Base-by-base conservation (phyloP, 1,140 invertebrate species). In the Solenopsis fugax region DNA sequence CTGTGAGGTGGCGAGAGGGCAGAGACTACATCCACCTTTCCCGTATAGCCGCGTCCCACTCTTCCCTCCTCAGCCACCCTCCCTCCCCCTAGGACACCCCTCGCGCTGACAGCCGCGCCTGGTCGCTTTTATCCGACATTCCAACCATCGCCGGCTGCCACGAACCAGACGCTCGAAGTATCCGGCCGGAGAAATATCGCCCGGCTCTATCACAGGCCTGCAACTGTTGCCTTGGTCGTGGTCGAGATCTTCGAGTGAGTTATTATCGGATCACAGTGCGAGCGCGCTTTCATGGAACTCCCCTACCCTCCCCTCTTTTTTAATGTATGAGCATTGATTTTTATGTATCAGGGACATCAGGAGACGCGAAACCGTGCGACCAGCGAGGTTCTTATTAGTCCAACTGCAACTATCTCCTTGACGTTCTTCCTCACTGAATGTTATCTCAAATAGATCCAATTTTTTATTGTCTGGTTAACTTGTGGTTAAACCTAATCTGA, bases 1-100 rank as follows among this genome's bases (percentile, higher is more conserved):
- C 91, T 93, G 93, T 93, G 93, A 93, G 92, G 91, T 89, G 77
- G 34, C 34, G 91, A 93, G 91, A 93, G 90, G 89, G 90, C 89
- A 88, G 87, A 90, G 84, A 88, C 89, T 86, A 82, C 71, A 65
- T 73, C 69, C 71, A 37, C 87, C 60, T 73, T 75, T 21, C 62
- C 48, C 64, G 6, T 18, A 29, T 29, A 76, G 24, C 29, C 48
- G 52, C 34, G 48, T 45, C 7, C 54, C 75, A 58, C 24, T 56
- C 34, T 5, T 7, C 7, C 41, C 7, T 7, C 7, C 41, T 41
- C 41, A 41, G 4, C 7, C 41, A 29, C 4, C 41, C 41, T 41
- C 41, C 41, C 48, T 45, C 75, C 21, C 69, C 45, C 29, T 34
- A 18, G 48, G 21, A 52, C 65, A 60, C 50, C 12, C 21, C 69